These are phyloP conservation scores for Mungos mungo DNA, from an alignment of 2,113 vertebrate genomes.

Conservation along the genomic window DNA sequence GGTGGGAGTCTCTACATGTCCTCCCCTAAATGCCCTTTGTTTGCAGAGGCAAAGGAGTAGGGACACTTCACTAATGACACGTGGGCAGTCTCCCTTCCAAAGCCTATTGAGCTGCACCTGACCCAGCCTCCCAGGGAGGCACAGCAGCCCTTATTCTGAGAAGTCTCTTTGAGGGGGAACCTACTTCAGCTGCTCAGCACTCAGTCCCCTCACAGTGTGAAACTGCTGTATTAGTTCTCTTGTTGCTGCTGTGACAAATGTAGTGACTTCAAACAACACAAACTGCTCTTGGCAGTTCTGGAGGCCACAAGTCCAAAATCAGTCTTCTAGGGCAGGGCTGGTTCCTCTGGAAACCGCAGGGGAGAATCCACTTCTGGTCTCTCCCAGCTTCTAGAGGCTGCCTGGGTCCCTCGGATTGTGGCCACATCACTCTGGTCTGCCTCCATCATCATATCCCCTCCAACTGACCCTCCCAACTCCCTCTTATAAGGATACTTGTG, in stretches of 20 bases:
- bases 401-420: fast-evolving
- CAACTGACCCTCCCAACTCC: not conserved
- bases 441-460: not conserved
- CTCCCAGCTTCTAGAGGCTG: not conserved
- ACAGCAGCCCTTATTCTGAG: not conserved
- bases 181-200: not conserved
- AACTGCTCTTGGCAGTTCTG: not conserved
- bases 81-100: not conserved
- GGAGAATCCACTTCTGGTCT: not conserved
- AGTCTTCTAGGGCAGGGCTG: not conserved
- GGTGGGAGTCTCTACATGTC: not conserved
- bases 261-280: not conserved
- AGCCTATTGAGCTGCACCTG: not conserved
- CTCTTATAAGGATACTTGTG: not conserved
- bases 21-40: not conserved
- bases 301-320: not conserved
- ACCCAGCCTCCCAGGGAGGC: not conserved
- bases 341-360: not conserved
- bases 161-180: not conserved
- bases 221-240: not conserved
- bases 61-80: not conserved
- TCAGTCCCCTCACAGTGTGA: not conserved
- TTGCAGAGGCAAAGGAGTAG: fast-evolving
- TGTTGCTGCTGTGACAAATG: not conserved
- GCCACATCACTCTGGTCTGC: not conserved